Evolutionary conservation across 2,113 vertebrate genomes (phyloP).

Genomic region (Mystacornis crossleyi): DNA sequence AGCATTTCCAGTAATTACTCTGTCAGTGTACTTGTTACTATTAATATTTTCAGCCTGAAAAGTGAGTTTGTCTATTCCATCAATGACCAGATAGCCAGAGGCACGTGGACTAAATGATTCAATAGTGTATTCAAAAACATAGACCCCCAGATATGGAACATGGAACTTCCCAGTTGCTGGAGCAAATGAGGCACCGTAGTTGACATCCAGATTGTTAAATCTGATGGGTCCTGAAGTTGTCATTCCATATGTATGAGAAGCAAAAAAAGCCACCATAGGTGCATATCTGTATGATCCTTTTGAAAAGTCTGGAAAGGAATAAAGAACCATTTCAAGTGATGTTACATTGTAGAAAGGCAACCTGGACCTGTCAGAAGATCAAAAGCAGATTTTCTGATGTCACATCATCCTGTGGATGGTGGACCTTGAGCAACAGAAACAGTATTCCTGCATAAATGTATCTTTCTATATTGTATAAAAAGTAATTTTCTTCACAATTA

Average conservation of each 20-base stretch:
- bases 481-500: conserved; percentile 42
- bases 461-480: neutral
- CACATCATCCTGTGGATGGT: neutral
- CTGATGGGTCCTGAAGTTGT: conserved; percentile 76
- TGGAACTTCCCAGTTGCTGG: conserved; percentile 80
- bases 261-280: conserved; percentile 84
- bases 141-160: conserved; percentile 80
- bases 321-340: neutral
- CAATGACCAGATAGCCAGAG: conserved; percentile 81
- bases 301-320: conserved; percentile 77
- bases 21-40: conserved; percentile 53
- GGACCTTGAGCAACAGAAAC: neutral
- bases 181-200: conserved; percentile 79
- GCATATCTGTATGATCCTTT: conserved; percentile 83
- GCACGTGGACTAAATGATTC: conserved; percentile 75
- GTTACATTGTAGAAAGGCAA: neutral
- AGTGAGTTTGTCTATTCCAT: conserved; percentile 78
- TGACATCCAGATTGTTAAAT: conserved; percentile 82
- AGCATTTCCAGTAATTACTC: conserved; percentile 79
- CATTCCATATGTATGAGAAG: conserved; percentile 80
- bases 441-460: neutral
- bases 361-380: neutral
- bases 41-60: conserved; percentile 78
- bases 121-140: conserved; percentile 81
- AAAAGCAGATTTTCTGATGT: neutral